Evolutionary conservation across 2,113 vertebrate species (phyloP).

Genomic region (Capreolus pygargus): DNA sequence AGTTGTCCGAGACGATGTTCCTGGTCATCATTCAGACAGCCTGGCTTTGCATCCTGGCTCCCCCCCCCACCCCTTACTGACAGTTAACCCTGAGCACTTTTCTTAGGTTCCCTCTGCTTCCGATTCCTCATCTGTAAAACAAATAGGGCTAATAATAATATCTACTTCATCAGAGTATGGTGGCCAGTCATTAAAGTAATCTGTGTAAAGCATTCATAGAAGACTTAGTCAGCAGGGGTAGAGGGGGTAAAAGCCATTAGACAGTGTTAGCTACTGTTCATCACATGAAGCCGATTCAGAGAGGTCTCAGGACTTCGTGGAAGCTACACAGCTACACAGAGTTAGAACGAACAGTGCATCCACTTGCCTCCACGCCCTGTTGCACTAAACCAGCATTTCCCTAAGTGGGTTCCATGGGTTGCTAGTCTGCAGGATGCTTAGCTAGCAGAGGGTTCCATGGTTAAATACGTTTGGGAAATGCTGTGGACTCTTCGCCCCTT

Average conservation of each 20-base stretch:
- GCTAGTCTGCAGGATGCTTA: constrained; percentile 59
- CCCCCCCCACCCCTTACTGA: neutral
- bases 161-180: neutral
- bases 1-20: fast-evolving
- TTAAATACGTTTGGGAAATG: constrained; percentile 78
- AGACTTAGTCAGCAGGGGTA: neutral
- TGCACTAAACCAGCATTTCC: constrained; percentile 45
- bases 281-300: neutral
- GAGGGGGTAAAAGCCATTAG: neutral
- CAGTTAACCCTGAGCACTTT: neutral
- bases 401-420: constrained; percentile 71
- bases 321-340: neutral
- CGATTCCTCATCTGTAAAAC: constrained; percentile 47
- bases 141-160: neutral
- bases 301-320: neutral
- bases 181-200: neutral
- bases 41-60: neutral
- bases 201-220: neutral
- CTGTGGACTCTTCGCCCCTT: constrained; percentile 53
- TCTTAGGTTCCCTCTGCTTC: neutral
- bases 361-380: neutral
- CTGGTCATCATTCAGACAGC: neutral
- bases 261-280: neutral
- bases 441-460: constrained; percentile 74
- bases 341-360: neutral